phyloP scores from a whole-genome alignment of 2,888 invertebrate species.

The Alloscopus bannaensis region DNA sequence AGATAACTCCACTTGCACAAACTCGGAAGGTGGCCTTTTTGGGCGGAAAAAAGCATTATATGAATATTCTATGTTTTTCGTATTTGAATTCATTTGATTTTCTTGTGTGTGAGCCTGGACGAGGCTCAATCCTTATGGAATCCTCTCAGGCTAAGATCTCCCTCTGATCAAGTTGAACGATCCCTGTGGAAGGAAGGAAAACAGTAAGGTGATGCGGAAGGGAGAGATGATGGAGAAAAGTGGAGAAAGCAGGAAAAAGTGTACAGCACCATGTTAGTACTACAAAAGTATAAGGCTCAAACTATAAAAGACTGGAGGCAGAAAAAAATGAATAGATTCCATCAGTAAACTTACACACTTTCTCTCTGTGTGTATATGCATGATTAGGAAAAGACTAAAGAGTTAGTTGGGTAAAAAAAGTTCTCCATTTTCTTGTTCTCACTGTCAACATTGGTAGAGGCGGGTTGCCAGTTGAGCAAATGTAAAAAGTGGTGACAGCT shows the following conservation, averaged over 20 bases:
- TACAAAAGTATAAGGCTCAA: background rate
- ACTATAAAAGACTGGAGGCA: background rate
- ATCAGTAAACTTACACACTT: constrained; percentile 16
- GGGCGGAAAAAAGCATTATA: background rate
- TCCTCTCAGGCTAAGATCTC: constrained; percentile 25
- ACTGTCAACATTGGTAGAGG: constrained; percentile 27
- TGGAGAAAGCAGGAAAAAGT: background rate
- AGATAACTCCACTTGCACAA: background rate
- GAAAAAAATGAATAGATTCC: constrained; percentile 21
- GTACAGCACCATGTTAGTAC: constrained; percentile 1
- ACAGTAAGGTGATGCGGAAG: constrained; percentile 19
- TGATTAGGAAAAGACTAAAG: constrained; percentile 19
- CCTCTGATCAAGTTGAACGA: constrained; percentile 18
- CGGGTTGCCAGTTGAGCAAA: constrained; percentile 32
- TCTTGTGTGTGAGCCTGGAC: constrained; percentile 35
- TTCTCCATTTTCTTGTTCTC: constrained; percentile 1
- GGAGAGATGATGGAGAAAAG: constrained; percentile 20
- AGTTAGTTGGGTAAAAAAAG: constrained; percentile 7
- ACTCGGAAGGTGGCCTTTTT: background rate
- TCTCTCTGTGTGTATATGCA: background rate
- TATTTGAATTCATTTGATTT: constrained; percentile 55
- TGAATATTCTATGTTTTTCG: constrained; percentile 34
- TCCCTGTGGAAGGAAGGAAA: constrained; percentile 5
- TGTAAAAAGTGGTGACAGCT: constrained; percentile 44
- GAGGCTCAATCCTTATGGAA: background rate